Evolutionary conservation across 2,113 vertebrate genomes (phyloP), one percentile per base, ranked within the genome.

Genomic region (Dryoscopus gambensis): DNA sequence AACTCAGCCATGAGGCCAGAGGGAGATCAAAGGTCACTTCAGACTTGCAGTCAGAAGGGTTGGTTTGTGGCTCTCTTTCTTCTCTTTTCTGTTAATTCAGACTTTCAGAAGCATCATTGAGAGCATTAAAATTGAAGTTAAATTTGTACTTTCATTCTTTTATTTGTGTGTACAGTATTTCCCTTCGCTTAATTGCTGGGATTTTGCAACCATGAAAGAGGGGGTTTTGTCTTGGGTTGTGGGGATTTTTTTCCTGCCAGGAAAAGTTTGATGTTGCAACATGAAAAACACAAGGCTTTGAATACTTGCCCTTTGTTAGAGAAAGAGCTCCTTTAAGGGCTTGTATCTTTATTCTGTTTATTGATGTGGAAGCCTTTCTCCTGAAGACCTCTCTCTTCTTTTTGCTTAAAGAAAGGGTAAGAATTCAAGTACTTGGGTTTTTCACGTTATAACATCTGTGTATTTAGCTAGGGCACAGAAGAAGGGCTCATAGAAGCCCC

Each of bases 191-290:
- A 77, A 84, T 90, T 89, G 65, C 76, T 93, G 47, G n/a, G 64
- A 93, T 95, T 94, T 90, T 95, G 90, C 76, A 96, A 40, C 64
- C 53, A 84, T 64, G 56, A 88, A 94, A 94, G 85, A 92, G 31
- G 35, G 15, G 8, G 14, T 93, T 93, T 94, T 92, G 53, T 90
- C 83, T 63, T 84, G 37, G 25, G 42, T 90, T 86, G 60, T 89
- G 47, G 89, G 79, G 79, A 70, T n/a, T 31, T 77, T 89, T 96
- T 96, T 94, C 69, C 83, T 96, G 95, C 96, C 95, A 96, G 96
- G 96, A 97, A 97, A 93, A 93, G 93, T 95, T 92, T 93, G 88
- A 64, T 95, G 90, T 96, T 92, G 93, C 95, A 95, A 95, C 76
- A 71, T 89, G 83, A 93, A 95, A 95, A 94, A 81, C 75, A 55